Base-by-base conservation (phyloP, 2,888 invertebrate genomes). In the Lasioglossum malachurum region DNA sequence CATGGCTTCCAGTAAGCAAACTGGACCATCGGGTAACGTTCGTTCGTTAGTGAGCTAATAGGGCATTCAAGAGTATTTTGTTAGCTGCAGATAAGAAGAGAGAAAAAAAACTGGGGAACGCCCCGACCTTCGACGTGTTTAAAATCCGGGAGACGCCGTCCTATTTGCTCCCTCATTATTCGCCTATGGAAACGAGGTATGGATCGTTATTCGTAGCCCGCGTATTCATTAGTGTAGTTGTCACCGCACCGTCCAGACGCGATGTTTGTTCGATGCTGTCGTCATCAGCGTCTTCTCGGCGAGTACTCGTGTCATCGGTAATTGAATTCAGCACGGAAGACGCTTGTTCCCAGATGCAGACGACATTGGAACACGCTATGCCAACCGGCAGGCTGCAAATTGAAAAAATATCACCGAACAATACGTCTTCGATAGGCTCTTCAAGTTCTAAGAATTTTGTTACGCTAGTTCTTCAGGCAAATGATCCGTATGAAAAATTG, bases 291-390 rank as follows among this genome's bases (percentile, higher is more conserved):
- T 86, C 86, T 77, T 79, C 75, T 60, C 27, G 46, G 46, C 12
- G 69, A 83, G 71, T 72, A 75, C 80, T 75, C 76, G 80, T 83
- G 82, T 86, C 83, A 86, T 86, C 60, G 86, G 76, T 84, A 88
- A 90, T 88, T 88, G 86, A 74, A 80, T 80, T 82, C 75, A 74
- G 75, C 69, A 83, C 83, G 75, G 75, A 78, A 76, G 80, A 80
- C 82, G 78, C 78, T 76, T 80, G 74, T 53, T 64, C 84, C 31
- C 53, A 46, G 69, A 79, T 75, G 81, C 35, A 46, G 27, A n/a
- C 35, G 67, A 78, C 60, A 10, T 16, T 49, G 38, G 27, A n/a
- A 60, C 60, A 60, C 60, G 60, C 60, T 31, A 14, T 60, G 60
- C 16, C 60, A 60, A 83, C 74, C 73, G 46, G 10, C 19, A 19